Base-by-base conservation (phyloP, 2,113 vertebrate genomes). In the pig (Sus scrofa) region DNA sequence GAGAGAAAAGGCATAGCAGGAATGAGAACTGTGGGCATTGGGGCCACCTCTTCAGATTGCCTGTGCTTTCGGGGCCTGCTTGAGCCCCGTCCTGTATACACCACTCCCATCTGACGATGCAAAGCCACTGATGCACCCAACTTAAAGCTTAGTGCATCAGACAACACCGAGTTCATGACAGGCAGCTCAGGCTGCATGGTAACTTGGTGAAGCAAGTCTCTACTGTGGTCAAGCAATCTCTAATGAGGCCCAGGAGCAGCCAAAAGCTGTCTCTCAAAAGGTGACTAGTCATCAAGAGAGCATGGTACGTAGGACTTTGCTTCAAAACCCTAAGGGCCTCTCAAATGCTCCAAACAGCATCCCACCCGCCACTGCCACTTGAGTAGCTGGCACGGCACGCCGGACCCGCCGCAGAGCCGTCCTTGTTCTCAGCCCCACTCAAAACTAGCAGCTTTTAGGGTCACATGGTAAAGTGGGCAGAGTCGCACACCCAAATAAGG, bases 241-340 rank as follows among this genome's bases (percentile, higher is more conserved):
- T 39, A 74, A 30, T 79, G 54, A 78, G 52, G 27, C 13, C 60
- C 34, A 58, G 15, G 12, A 73, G 81, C 54, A 73, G 18, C 54
- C 34, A 77, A 91, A 94, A 82, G 11, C 32, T 71, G 3, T 78
- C 93, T 87, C 68, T 83, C 54, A 71, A 85, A 93, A 68, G 73
- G 50, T 78, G 39, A 83, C 18, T 86, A 91, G 39, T 86, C 63
- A 84, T 12, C 18, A 5, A 30, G 52, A 93, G 27, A 93, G 26
- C 32, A 70, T 68, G 39, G 32, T 19, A 86, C n/a, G 32, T 19
- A 86, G 24, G 54, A 32, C 62, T 91, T 65, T 77, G 60, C 27
- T 75, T 32, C 16, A 22, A 91, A 87, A 75, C 67, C 50, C 74
- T 37, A 81, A 90, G 32, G 30, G 30, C 39, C 37, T 68, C 37